These are phyloP conservation scores for Dipodomys spectabilis DNA, from an alignment of 2,113 vertebrate species.

Conservation along the genomic window DNA sequence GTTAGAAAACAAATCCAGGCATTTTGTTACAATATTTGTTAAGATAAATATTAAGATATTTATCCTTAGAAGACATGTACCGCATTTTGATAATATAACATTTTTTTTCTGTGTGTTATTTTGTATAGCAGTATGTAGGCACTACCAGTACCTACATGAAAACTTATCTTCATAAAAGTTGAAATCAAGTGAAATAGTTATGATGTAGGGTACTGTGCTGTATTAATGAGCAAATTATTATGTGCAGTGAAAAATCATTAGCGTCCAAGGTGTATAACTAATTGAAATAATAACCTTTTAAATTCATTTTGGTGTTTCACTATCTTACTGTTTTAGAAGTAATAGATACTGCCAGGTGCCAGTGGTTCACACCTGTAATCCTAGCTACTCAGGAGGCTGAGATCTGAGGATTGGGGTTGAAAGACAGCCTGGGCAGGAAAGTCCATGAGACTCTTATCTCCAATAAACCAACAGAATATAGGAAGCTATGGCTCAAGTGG, in stretches of 20 bases:
- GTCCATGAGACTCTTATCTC: no score
- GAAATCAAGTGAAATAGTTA: neutral
- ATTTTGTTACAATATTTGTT: neutral
- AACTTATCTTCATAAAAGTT: neutral
- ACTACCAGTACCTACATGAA: neutral
- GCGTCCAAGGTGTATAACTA: neutral
- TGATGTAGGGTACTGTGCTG: neutral
- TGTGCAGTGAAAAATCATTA: neutral
- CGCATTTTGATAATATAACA: neutral
- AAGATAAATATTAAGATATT: neutral
- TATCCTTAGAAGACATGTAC: neutral
- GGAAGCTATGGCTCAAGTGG: no score
- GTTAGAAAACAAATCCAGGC: neutral
- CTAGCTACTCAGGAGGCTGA: no score
- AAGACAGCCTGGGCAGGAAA: no score
- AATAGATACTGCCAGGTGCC: neutral
- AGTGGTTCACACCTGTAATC: no score
- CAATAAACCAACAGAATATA: no score
- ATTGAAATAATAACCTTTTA: neutral
- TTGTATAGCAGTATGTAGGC: neutral
- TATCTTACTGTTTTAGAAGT: slow-evolving; percentile 25
- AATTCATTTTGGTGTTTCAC: neutral
- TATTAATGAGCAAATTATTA: neutral
- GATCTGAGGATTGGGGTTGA: no score
- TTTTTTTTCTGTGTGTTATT: neutral